Evolutionary conservation across 1,140 invertebrate genomes (phyloP), one percentile per base, ranked within the genome.

Genomic region (Elysia chlorotica): DNA sequence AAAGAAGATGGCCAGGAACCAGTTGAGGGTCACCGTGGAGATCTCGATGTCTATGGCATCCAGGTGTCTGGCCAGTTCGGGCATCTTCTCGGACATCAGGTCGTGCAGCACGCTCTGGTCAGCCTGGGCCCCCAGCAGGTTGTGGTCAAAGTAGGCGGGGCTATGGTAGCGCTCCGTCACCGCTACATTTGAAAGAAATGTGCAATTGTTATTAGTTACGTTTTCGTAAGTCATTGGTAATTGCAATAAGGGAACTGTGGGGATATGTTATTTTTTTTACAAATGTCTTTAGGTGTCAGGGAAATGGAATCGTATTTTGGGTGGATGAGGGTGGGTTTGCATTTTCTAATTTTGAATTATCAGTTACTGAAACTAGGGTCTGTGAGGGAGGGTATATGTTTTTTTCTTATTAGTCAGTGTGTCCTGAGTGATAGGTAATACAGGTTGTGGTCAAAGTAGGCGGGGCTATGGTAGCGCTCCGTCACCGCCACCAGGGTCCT

Each of bases 1-100:
- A 81, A 90, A 89, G 81, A 89, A 90, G 36, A 90, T 80, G 36
- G 89, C 88, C 65, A 90, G 80, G 78, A 90, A 90, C 89, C 89
- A 90, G 82, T 90, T 90, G 36, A 90, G 82, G 10, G 89, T 90
- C 41, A 90, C 84, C 3, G 89, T 89, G 31, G 89, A 87, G 25
- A 90, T 78, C 75, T 90, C 89, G 41, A 90, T 88, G 72, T 90
- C 89, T 57, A 88, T 87, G 37, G 78, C 79, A 63, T 88, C 85
- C 59, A 90, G 78, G 81, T 90, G 89, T 23, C 79, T 74, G 33
- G 82, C 74, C 4, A 90, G 79, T 35, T 76, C 75, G 21, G 89
- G 89, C 48, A 89, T 79, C 73, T 88, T 89, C 23, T 85, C 82
- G 21, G 81, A 80, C 10, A 90, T 74, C 3, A 90, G 74, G 63